A percentile compares a stretch with the other conserved stretches of the same genome.
phyloP scores from a whole-genome alignment of 2,113 vertebrate genomes.

The Phrynosoma platyrhinos region DNA sequence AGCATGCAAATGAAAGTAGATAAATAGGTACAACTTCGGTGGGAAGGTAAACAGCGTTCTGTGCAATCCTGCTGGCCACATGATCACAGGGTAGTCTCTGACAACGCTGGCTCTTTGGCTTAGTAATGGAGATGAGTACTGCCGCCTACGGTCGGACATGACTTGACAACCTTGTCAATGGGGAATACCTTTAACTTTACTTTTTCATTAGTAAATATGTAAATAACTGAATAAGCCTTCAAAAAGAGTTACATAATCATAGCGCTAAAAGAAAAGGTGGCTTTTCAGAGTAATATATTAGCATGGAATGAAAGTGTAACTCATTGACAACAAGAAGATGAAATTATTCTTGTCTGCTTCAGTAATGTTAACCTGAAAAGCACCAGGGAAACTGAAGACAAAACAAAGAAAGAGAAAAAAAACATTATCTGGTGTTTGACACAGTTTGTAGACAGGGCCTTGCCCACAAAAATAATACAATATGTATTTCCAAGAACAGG shows the following conservation, averaged over 20 bases:
- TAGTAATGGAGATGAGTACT: too few relatives aligned
- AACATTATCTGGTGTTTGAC: background rate
- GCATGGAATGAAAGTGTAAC: background rate
- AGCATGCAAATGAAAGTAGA: too few relatives aligned
- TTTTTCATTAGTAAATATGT: slow-evolving; percentile 20
- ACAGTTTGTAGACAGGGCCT: background rate
- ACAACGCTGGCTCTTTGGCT: too few relatives aligned
- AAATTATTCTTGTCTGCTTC: background rate
- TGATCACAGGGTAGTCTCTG: too few relatives aligned
- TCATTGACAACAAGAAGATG: background rate
- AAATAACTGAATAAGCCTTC: background rate
- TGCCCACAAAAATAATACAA: too few relatives aligned
- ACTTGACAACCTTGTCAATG: too few relatives aligned
- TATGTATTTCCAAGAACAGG: background rate
- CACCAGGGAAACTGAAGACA: background rate
- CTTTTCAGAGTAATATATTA: background rate
- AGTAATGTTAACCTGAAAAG: background rate
- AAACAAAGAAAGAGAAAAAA: background rate
- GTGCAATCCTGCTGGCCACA: too few relatives aligned
- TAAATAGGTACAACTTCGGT: too few relatives aligned
- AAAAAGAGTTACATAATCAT: background rate
- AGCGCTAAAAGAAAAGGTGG: background rate
- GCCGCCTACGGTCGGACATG: too few relatives aligned
- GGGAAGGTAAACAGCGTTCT: too few relatives aligned
- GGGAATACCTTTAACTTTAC: too few relatives aligned